These are phyloP conservation scores for Latrodectus hesperus DNA, from an alignment of 2,888 invertebrate species.

Conservation along the genomic window DNA sequence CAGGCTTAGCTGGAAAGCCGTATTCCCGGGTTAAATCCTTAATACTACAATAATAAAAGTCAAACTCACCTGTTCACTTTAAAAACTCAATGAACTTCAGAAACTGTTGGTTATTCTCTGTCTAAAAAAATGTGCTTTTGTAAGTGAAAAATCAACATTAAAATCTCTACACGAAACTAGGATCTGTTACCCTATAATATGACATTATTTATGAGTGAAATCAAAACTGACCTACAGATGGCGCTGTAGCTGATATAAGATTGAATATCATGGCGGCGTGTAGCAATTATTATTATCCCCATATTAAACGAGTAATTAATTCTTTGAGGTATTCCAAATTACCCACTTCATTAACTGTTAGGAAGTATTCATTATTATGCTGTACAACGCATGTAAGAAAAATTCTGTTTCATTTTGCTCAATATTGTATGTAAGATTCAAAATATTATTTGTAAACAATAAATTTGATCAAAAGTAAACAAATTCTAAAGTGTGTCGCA, in stretches of 20 bases:
- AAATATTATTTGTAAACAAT: too few species aligned
- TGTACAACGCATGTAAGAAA: too few species aligned
- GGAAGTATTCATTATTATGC: too few species aligned
- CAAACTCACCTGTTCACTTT: slow-evolving; percentile 1
- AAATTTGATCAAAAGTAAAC: too few species aligned
- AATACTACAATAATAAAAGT: background rate
- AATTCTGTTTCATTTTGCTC: too few species aligned
- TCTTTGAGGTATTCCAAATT: too few species aligned
- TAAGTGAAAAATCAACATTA: background rate
- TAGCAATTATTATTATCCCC: background rate
- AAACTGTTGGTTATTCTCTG: background rate
- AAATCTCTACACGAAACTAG: background rate
- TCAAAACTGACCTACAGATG: slow-evolving; percentile 12
- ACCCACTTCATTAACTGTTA: too few species aligned
- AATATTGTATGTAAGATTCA: too few species aligned
- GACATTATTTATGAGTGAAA: slow-evolving; percentile 28
- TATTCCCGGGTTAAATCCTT: slow-evolving; percentile 2
- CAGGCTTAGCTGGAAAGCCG: slow-evolving; percentile 50
- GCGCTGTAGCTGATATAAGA: background rate
- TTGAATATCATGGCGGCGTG: background rate
- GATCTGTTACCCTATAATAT: background rate
- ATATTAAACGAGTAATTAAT: too few species aligned
- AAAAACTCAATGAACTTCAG: background rate
- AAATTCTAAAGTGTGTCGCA: too few species aligned
- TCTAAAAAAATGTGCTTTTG: background rate